These are phyloP conservation scores for Ctenodactylus gundi DNA, from an alignment of 2,113 vertebrate species.

Conservation along the genomic window DNA sequence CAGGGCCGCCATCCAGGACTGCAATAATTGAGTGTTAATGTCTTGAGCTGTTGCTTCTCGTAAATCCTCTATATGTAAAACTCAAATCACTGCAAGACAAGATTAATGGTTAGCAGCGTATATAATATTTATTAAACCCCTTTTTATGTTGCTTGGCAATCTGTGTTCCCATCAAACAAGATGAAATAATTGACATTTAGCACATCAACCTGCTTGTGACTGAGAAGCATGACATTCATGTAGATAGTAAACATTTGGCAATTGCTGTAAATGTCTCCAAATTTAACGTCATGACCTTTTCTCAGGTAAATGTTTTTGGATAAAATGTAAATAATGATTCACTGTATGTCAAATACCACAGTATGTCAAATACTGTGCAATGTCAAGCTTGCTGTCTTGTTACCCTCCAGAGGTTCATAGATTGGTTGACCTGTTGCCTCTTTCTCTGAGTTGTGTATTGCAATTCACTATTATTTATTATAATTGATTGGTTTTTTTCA, in stretches of 20 bases:
- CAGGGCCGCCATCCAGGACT: slow-evolving; percentile 69
- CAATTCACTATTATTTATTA: slow-evolving; percentile 58
- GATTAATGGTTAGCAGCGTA: slow-evolving; percentile 84
- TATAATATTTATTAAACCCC: slow-evolving; percentile 87
- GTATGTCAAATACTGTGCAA: slow-evolving; percentile 86
- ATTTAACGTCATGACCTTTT: slow-evolving; percentile 89
- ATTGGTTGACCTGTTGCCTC: slow-evolving; percentile 80
- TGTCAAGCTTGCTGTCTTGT: slow-evolving; percentile 83
- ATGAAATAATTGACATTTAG: slow-evolving; percentile 89
- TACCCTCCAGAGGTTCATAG: slow-evolving; percentile 84
- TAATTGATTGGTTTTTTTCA: slow-evolving; percentile 34
- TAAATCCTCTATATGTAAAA: slow-evolving; percentile 84
- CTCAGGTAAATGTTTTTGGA: slow-evolving; percentile 90
- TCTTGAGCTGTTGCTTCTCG: slow-evolving; percentile 76
- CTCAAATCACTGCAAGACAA: slow-evolving; percentile 75
- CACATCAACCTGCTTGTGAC: slow-evolving; percentile 84
- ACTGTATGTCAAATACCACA: slow-evolving; percentile 83
- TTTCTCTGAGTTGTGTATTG: slow-evolving; percentile 72
- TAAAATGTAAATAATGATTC: slow-evolving; percentile 90
- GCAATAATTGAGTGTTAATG: slow-evolving; percentile 84
- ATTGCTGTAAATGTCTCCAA: slow-evolving; percentile 90
- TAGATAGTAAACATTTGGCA: slow-evolving; percentile 88
- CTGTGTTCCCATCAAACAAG: slow-evolving; percentile 86
- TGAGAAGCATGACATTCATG: slow-evolving; percentile 88
- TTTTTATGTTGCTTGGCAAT: slow-evolving; percentile 85